A percentile compares a stretch with the other conserved stretches of the same genome.
Conservation (phyloP, 2,113 vertebrate genomes). For the Hemiscyllium ocellatum region DNA sequence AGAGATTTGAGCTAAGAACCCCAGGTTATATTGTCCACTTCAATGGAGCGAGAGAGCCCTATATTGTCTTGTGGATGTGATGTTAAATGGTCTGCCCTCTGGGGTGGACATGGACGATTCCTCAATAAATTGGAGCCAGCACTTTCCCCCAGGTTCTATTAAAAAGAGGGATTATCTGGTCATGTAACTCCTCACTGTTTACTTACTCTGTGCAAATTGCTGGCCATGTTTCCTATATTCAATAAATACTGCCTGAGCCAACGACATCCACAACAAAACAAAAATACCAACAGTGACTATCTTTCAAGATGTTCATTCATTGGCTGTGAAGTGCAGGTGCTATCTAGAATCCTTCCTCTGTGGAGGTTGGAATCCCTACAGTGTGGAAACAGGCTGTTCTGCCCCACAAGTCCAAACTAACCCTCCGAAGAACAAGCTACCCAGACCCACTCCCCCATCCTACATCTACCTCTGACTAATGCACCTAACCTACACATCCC, state of each 20-base stretch:
- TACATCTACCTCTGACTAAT: no score
- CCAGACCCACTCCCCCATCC: no score
- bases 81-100: not conserved
- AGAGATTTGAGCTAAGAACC: not conserved
- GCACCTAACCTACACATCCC: no score
- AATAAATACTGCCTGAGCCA: no score
- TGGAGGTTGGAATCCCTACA: no score
- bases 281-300: not conserved
- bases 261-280: no score
- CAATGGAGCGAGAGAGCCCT: not conserved
- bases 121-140: not conserved
- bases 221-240: not conserved
- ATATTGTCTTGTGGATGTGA: not conserved
- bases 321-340: not conserved
- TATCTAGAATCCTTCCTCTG: not conserved
- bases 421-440: no score
- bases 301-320: not conserved
- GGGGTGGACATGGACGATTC: not conserved
- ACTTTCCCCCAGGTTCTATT: not conserved
- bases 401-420: no score
- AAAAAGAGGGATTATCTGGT: not conserved
- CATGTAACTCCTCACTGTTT: not conserved
- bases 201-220: not conserved
- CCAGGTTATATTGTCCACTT: not conserved
- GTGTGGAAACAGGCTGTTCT: no score